Conservation (phyloP, 2,888 invertebrate species). For the Hypsopygia costalis region DNA sequence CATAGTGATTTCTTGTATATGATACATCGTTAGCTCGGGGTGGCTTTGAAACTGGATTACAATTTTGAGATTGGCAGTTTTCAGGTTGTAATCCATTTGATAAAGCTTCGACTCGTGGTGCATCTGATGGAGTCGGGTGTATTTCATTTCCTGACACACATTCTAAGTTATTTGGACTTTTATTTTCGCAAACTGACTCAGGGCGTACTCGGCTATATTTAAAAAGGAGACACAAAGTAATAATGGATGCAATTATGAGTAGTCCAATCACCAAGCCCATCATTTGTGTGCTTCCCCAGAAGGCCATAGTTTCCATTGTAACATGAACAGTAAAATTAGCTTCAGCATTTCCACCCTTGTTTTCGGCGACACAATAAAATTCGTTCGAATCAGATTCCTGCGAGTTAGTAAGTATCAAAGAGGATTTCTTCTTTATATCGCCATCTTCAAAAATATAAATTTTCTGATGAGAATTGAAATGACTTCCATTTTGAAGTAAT, state of each 20-base stretch:
- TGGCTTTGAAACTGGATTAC: slow-evolving; percentile 87
- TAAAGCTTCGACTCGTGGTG: slow-evolving; percentile 79
- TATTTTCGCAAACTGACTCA: slow-evolving; percentile 87
- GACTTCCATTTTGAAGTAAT: slow-evolving; percentile 87
- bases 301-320: slow-evolving; percentile 87
- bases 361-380: slow-evolving; percentile 94
- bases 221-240: slow-evolving; percentile 85
- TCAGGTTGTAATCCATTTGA: slow-evolving; percentile 73
- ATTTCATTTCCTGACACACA: slow-evolving; percentile 82
- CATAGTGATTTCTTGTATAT: slow-evolving; percentile 85
- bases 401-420: slow-evolving; percentile 88
- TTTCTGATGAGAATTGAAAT: slow-evolving; percentile 88
- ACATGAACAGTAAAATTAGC: slow-evolving; percentile 94
- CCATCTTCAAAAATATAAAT: slow-evolving; percentile 89
- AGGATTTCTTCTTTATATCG: slow-evolving; percentile 87
- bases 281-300: slow-evolving; percentile 91
- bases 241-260: slow-evolving; percentile 87
- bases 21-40: slow-evolving; percentile 84
- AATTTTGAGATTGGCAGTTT: slow-evolving; percentile 62
- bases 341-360: slow-evolving; percentile 92
- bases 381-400: slow-evolving; percentile 91
- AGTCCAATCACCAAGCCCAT: slow-evolving; percentile 91
- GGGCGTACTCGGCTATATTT: slow-evolving; percentile 87
- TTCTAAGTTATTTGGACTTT: slow-evolving; percentile 87
- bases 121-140: slow-evolving; percentile 67